Conservation (phyloP, 2,888 invertebrate species). For the Melieria picta region DNA sequence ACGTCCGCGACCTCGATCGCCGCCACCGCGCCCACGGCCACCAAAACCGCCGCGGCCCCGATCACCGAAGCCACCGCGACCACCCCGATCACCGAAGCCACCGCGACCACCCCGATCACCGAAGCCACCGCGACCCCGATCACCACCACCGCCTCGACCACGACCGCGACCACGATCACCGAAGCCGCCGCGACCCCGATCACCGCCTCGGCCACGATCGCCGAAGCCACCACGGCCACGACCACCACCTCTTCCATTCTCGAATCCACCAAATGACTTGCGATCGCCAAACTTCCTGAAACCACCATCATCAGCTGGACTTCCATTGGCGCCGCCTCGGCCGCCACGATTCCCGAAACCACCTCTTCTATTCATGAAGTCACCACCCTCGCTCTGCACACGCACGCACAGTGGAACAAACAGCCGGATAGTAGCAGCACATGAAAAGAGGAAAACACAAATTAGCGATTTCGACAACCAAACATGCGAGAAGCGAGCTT, state of each 20-base stretch:
- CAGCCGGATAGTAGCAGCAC: constrained; percentile 51
- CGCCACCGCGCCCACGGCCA: constrained; percentile 63
- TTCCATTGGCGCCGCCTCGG: constrained; percentile 52
- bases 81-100: constrained; percentile 45
- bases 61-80: constrained; percentile 48
- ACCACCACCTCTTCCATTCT: constrained; percentile 52
- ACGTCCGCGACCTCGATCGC: constrained; percentile 44
- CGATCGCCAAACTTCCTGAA: constrained; percentile 48
- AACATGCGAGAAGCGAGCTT: constrained; percentile 4
- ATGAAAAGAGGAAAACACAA: constrained; percentile 62
- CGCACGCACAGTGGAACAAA: constrained; percentile 28
- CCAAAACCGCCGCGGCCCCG: constrained; percentile 55
- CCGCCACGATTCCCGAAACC: constrained; percentile 40
- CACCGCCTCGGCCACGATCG: constrained; percentile 52
- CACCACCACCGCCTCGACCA: constrained; percentile 47
- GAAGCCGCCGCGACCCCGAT: constrained; percentile 41
- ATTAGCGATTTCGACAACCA: constrained; percentile 57
- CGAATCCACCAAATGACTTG: constrained; percentile 63
- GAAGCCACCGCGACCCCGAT: constrained; percentile 46
- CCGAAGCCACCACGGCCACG: constrained; percentile 51
- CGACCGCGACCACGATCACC: constrained; percentile 43
- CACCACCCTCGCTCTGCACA: constrained; percentile 40
- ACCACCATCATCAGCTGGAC: constrained; percentile 50
- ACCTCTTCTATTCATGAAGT: constrained; percentile 49
- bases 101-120: constrained; percentile 50